Evolutionary conservation across 1,140 invertebrate species (phyloP), one percentile per base, ranked within the genome.

Genomic region (Acyrthosiphon pisum): DNA sequence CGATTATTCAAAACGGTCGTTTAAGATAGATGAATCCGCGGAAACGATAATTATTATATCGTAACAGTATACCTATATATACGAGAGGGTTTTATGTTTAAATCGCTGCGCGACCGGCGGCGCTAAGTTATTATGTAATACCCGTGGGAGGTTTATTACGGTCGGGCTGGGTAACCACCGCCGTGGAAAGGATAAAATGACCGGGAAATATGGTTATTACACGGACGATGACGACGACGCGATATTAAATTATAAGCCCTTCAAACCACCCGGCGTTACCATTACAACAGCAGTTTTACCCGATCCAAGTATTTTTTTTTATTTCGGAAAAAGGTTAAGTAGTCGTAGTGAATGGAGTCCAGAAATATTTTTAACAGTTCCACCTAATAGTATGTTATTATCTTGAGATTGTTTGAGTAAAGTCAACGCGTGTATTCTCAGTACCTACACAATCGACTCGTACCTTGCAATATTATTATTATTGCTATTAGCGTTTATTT

Each of bases 91-190:
- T 76, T 76, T 18, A n/a, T 18, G n/a, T n/a, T 76, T 76, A 76
- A 76, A 76, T 76, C n/a, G 60, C 30, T 76, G n/a, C n/a, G 60
- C 14, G 14, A 35, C 30, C 30, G 22, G 11, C 56, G 56, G 60
- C 60, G 30, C 60, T 76, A 76, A 76, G 60, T 76, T 76, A 76
- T 76, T 76, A 76, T n/a, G n/a, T 76, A 76, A 76, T n/a, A n/a
- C n/a, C 30, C 30, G 30, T 76, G 60, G 60, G 14, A 76, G 30
- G 60, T 35, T 76, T 76, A 76, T 76, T n/a, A 76, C 60, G 60
- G 60, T 76, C 60, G 30, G 60, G 14, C 30, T 76, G 60, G 30
- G 14, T 20, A 76, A 76, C 60, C 60, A 76, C 14, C 14, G 18
- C 60, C 14, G 14, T 76, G n/a, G 60, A n/a, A 76, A 76, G 14